phyloP scores from a whole-genome alignment of 2,888 invertebrate genomes.

The Amiota minor region DNA sequence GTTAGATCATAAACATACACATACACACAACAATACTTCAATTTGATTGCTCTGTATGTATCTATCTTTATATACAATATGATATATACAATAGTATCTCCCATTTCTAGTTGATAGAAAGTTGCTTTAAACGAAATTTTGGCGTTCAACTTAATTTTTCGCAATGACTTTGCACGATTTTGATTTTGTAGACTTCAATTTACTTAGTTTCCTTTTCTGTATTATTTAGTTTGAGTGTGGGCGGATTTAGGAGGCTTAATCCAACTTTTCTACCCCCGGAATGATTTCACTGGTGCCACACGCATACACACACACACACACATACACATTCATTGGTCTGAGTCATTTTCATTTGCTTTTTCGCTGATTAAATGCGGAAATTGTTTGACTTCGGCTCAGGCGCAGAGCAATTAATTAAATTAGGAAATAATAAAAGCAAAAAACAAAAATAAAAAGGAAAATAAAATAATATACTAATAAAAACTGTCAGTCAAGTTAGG shows the following conservation, averaged over 20 bases:
- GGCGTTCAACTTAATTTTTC: neutral
- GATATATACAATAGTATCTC: no score
- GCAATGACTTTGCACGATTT: conserved; percentile 1
- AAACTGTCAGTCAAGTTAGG: neutral
- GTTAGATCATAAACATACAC: conserved; percentile 42
- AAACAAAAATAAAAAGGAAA: conserved; percentile 7
- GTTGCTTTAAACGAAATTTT: no score
- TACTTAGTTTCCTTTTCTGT: neutral
- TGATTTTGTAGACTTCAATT: neutral
- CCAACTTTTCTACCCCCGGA: conserved; percentile 27
- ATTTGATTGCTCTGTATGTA: no score
- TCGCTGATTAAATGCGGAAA: conserved; percentile 61
- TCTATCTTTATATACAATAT: no score
- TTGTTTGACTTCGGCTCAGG: conserved; percentile 55
- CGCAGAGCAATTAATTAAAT: conserved; percentile 60
- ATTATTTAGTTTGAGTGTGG: neutral
- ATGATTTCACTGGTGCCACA: conserved; percentile 28
- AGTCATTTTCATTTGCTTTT: conserved; percentile 56
- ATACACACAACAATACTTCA: conserved; percentile 2
- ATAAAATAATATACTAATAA: conserved; percentile 16
- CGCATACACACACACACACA: conserved; percentile 27
- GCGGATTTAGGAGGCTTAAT: neutral
- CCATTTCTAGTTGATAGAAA: no score
- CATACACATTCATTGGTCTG: conserved; percentile 29
- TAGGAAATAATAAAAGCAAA: conserved; percentile 41